Evolutionary conservation across 2,797 vertebrate genomes (phyloP).

Genomic region (Ctenopoma kingsleyae): DNA sequence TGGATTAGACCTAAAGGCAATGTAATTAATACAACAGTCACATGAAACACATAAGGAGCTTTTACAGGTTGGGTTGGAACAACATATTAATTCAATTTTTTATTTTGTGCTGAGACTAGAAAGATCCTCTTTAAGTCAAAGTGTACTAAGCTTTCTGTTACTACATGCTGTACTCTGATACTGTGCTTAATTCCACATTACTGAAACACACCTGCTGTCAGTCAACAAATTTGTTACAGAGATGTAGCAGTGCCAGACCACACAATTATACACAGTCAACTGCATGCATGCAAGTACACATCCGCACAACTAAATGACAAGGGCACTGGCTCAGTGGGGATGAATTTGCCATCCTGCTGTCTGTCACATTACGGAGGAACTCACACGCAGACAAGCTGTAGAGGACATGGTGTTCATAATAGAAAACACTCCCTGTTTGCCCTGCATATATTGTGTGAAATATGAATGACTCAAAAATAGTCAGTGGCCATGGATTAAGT

Average conservation of each 20-base stretch:
- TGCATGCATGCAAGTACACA: constrained; percentile 11
- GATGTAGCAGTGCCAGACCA: constrained; percentile 1
- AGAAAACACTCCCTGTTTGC: constrained; percentile 15
- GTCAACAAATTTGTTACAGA: constrained; percentile 35
- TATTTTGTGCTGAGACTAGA: background rate
- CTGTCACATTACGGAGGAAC: constrained; percentile 30
- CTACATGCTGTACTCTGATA: background rate
- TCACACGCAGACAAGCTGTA: constrained; percentile 9
- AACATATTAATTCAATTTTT: no score
- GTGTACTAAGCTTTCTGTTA: background rate
- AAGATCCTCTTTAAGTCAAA: background rate
- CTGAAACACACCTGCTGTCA: constrained; percentile 32
- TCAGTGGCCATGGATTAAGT: background rate
- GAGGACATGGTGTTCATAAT: constrained; percentile 33
- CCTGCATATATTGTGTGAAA: constrained; percentile 10
- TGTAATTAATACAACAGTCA: background rate
- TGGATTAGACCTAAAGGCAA: background rate
- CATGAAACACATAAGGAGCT: background rate
- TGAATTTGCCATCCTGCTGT: constrained; percentile 15
- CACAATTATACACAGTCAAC: background rate
- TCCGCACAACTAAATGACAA: constrained; percentile 31
- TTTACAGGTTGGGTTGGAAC: background rate
- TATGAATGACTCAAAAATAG: constrained; percentile 1
- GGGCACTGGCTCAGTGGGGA: constrained; percentile 38
- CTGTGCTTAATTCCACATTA: constrained; percentile 20